These are phyloP conservation scores for Triplophysa siluroides DNA, from an alignment of 2,113 vertebrate genomes.

Conservation along the genomic window DNA sequence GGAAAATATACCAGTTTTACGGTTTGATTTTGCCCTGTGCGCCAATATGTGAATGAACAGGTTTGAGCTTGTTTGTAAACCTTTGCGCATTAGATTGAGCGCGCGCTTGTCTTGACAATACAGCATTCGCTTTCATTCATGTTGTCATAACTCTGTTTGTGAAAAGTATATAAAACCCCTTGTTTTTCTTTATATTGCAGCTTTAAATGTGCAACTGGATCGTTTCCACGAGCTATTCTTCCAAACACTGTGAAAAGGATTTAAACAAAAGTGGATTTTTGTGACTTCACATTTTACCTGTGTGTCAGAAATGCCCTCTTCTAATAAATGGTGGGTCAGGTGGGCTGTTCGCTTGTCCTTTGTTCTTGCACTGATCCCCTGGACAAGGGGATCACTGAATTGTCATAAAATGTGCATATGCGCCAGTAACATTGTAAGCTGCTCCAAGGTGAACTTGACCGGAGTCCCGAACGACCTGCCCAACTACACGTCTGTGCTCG, in stretches of 20 bases:
- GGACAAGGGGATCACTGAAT: constrained; percentile 66
- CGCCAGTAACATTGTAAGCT: constrained; percentile 95
- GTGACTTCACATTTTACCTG: constrained; percentile 29
- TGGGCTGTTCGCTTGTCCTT: constrained; percentile 59
- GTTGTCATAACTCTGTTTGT: background rate
- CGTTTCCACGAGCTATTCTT: constrained; percentile 1
- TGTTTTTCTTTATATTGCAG: constrained; percentile 33
- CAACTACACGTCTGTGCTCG: constrained; percentile 82
- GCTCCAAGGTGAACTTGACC: constrained; percentile 86
- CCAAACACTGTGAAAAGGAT: constrained; percentile 54
- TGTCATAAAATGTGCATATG: constrained; percentile 88
- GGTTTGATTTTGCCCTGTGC: background rate
- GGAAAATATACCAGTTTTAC: background rate
- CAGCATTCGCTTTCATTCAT: constrained; percentile 20
- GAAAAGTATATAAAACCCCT: background rate
- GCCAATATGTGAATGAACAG: background rate
- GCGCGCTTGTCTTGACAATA: constrained; percentile 23
- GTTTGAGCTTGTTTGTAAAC: constrained; percentile 39
- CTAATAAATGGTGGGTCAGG: constrained; percentile 53
- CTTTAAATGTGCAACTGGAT: constrained; percentile 2
- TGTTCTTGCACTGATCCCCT: constrained; percentile 59
- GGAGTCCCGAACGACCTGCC: constrained; percentile 78
- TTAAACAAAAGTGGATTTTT: constrained; percentile 41
- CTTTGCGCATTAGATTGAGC: constrained; percentile 30
- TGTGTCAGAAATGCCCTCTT: constrained; percentile 59